Conservation (phyloP, 37 sponge, comb jelly and placozoan genomes). For the Oscarella lobularis region DNA sequence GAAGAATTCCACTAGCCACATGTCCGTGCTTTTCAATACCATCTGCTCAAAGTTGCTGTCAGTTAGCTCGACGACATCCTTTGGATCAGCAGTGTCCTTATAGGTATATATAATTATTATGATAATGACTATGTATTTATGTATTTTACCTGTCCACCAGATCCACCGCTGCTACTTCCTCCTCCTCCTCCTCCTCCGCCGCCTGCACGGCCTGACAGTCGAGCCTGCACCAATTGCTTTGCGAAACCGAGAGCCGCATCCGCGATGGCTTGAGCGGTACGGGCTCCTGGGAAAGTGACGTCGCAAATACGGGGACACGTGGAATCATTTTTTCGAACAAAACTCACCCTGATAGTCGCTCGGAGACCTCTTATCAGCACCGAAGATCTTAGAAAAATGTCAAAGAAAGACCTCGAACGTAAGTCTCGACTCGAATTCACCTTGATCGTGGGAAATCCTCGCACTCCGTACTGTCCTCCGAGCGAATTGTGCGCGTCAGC, state of each 20-base stretch:
- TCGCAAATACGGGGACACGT: too few species aligned
- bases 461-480: slow-evolving; percentile 64
- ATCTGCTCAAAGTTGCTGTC: slow-evolving; percentile 74
- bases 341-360: slow-evolving; percentile 66
- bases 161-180: slow-evolving; percentile 14
- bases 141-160: slow-evolving; percentile 6
- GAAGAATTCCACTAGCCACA: slow-evolving; percentile 92
- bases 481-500: slow-evolving; percentile 60
- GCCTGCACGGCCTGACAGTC: slow-evolving; percentile 20
- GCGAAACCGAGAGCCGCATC: slow-evolving; percentile 11
- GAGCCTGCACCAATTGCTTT: neutral
- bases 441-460: slow-evolving; percentile 96
- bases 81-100: neutral
- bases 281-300: too few species aligned
- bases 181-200: slow-evolving; percentile 25
- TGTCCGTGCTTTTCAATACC: slow-evolving; percentile 68
- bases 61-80: slow-evolving; percentile 82
- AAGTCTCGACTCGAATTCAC: too few species aligned
- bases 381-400: slow-evolving; percentile 56
- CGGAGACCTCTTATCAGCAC: slow-evolving; percentile 78
- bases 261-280: slow-evolving; percentile 16
- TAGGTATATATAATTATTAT: neutral
- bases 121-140: neutral
- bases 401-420: too few species aligned
- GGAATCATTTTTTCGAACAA: too few species aligned